Percentiles rank a stretch among this genome's conserved stretches.
Evolutionary conservation across 2,888 invertebrate genomes (phyloP).

Genomic region (Caenorhabditis sp.): DNA sequence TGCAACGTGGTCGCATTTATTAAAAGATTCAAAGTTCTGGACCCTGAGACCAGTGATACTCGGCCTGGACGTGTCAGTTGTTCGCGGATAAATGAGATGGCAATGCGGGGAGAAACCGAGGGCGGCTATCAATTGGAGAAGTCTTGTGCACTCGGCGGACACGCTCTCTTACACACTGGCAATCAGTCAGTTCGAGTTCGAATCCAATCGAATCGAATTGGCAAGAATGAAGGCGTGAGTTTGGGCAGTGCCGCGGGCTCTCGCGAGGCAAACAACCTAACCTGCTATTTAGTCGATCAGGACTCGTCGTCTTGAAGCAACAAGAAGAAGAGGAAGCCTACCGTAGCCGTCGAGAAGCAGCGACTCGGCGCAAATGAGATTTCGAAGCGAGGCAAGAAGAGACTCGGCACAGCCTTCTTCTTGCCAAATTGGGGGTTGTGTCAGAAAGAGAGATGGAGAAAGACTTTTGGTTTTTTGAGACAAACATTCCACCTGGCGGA

Average conservation of each 20-base stretch:
- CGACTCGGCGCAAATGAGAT: constrained; percentile 32
- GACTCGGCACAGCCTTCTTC: constrained; percentile 6
- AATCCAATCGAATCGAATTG: neutral
- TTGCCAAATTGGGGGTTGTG: constrained; percentile 16
- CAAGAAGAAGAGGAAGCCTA: constrained; percentile 9
- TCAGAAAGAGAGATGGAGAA: neutral
- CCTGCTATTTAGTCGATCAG: constrained; percentile 22
- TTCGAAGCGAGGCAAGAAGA: neutral
- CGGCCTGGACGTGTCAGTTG: constrained; percentile 28
- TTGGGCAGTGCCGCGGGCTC: too few species aligned
- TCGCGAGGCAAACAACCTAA: constrained; percentile 20
- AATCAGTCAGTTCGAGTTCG: neutral
- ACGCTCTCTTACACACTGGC: constrained; percentile 6
- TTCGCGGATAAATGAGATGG: constrained; percentile 12
- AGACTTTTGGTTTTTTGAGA: constrained; percentile 13
- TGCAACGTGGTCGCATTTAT: constrained; percentile 19
- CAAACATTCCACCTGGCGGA: constrained; percentile 11
- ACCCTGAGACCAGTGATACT: neutral
- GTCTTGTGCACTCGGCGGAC: neutral
- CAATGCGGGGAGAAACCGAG: neutral
- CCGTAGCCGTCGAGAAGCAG: constrained; percentile 15
- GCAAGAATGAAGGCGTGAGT: constrained; percentile 2
- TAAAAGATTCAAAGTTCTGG: constrained; percentile 13
- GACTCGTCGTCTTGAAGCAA: neutral
- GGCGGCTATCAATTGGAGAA: constrained; percentile 6